Evolutionary conservation across 2,113 vertebrate species (phyloP), one percentile per base, ranked within the genome.

Genomic region (Rhabdornis inornatus): DNA sequence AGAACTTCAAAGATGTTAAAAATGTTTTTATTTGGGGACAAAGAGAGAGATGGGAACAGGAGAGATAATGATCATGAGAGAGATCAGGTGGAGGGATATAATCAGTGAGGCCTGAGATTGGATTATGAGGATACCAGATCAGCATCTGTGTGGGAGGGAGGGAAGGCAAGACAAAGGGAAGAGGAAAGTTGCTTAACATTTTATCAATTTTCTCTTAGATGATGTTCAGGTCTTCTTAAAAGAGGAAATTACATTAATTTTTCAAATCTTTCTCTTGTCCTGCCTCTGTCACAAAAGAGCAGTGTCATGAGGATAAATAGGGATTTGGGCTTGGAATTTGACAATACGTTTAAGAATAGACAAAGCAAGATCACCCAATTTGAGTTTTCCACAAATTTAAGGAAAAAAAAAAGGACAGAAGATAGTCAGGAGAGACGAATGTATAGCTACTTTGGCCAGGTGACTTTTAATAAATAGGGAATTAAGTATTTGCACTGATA

Each of bases 271-370:
- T 24, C 37, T 66, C 44, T 37, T 87, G 25, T 59, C 16, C 35
- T 55, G 16, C 24, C 23, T 81, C 49, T 70, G 12, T 21, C 11
- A 40, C 25, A 35, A 68, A 77, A 69, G 18, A 56, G 1, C 3
- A 50, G 10, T 1, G 1, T 45, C 2, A 0, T 28, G 14, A 69
- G 14, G 12, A 39, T 28, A 81, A 69, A 47, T 21, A 60, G 5
- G 30, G 16, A 3, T 47, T 68, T n/a, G 17, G 42, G 1, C 8
- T 87, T 77, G 35, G 37, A 77, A 74, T 52, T 56, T 84, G 15
- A 10, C 35, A 77, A 39, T 15, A 11, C 3, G 11, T 25, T 65
- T 81, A 81, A 83, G 66, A 76, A 39, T 3, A 66, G n/a, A 23
- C 53, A 68, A 66, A 87, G 9, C 2, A 31, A 47, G 28, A 40